Conservation (phyloP, 2,113 vertebrate genomes). For the Plectropomus leopardus region DNA sequence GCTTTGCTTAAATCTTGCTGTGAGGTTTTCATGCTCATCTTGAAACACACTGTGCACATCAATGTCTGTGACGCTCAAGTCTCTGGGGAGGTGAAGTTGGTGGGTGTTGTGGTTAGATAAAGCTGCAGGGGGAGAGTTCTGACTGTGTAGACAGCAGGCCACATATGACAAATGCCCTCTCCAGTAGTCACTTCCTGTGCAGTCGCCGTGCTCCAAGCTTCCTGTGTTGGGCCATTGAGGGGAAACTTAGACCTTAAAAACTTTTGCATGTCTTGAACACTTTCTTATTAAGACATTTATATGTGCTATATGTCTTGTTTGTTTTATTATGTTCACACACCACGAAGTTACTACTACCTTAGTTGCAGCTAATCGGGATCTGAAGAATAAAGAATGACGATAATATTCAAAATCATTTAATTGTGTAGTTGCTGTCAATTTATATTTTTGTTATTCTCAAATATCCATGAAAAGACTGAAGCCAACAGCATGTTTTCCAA, state of each 20-base stretch:
- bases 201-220: slow-evolving; percentile 42
- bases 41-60: background rate
- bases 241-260: background rate
- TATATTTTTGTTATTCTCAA: background rate
- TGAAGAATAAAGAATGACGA: background rate
- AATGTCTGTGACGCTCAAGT: slow-evolving; percentile 7
- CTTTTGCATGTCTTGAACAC: no score
- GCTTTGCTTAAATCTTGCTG: background rate
- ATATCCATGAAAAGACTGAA: background rate
- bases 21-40: slow-evolving; percentile 5
- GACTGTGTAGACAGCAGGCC: slow-evolving; percentile 58
- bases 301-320: no score
- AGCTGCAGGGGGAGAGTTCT: slow-evolving; percentile 26
- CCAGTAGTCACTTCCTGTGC: slow-evolving; percentile 70
- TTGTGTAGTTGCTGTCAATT: background rate
- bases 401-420: background rate
- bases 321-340: no score
- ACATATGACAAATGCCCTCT: slow-evolving; percentile 64
- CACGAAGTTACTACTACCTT: no score
- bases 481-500: background rate
- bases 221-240: slow-evolving; percentile 50
- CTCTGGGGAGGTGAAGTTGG: slow-evolving; percentile 51
- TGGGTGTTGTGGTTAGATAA: slow-evolving; percentile 58
- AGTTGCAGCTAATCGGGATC: no score
- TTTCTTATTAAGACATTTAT: no score